Conservation (phyloP, 2,113 vertebrate species). For the Perognathus longimembris region DNA sequence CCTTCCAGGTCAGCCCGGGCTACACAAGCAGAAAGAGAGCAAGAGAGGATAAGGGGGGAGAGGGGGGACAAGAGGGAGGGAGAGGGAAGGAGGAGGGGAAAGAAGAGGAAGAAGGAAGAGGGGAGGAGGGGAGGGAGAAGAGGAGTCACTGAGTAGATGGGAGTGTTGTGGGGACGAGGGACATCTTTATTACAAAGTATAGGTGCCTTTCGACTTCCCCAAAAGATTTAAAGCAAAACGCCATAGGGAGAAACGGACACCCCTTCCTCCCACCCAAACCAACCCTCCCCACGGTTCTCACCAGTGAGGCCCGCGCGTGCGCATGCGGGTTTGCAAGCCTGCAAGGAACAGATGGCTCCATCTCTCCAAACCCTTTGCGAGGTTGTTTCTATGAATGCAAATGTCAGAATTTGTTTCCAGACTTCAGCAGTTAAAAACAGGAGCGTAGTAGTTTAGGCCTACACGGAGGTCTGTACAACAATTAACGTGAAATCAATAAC, state of each 20-base stretch:
- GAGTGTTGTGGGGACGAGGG: neutral
- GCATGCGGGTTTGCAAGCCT: neutral
- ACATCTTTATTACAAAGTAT: neutral
- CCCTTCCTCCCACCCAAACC: too few relatives aligned
- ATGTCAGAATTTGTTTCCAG: neutral
- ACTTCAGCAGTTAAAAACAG: neutral
- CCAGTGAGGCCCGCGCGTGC: too few relatives aligned
- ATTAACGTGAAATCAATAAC: too few relatives aligned
- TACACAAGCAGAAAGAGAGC: neutral
- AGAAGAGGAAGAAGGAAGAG: too few relatives aligned
- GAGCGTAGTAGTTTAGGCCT: neutral
- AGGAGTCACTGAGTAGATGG: too few relatives aligned
- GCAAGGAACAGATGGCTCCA: neutral
- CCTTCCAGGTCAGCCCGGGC: too few relatives aligned
- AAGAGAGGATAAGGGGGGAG: neutral
- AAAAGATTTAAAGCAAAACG: neutral
- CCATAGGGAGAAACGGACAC: neutral
- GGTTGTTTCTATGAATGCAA: constrained; percentile 7
- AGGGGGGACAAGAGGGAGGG: too few relatives aligned
- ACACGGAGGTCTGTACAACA: neutral
- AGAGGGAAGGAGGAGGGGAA: too few relatives aligned
- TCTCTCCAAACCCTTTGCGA: neutral
- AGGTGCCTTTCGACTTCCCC: neutral
- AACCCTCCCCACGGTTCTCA: too few relatives aligned
- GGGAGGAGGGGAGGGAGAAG: neutral